Evolutionary conservation across 2,888 invertebrate genomes (phyloP), one percentile per base, ranked within the genome.

Genomic region (Lithophane leautieri): DNA sequence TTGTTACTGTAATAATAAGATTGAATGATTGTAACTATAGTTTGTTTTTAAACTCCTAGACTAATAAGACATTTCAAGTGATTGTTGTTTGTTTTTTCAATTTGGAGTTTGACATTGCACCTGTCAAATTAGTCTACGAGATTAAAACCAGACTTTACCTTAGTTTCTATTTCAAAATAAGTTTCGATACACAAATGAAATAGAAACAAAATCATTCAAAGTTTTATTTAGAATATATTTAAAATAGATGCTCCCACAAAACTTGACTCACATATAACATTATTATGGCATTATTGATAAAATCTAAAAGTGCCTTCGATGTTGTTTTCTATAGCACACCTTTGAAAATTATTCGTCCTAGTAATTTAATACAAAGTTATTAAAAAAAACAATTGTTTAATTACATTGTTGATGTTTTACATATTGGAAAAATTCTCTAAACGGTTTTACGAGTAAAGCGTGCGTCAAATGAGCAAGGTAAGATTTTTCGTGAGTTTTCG

Each of bases 141-240:
- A 34, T 4, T 34, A 34, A 34, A 34, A 34, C 34, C 4, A 34
- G 34, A 34, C 34, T 34, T 9, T 19, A 50, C 50, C 50, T 47
- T 25, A 54, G 8, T 44, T 60, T 61, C n/a, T 14, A 62, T 11
- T 72, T 72, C 16, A 60, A 50, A 61, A 44, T 40, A 34, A n/a
- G 28, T 34, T n/a, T 72, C 11, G 4, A 62, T 72, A 52, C 34
- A n/a, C 34, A 62, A 61, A 28, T 69, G 44, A 76, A 77, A 52
- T 42, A 61, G 56, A 76, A 50, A 63, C 6, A 22, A 25, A 14
- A 9, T 28, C 22, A 28, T 40, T 28, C 1, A 16, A 6, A 11
- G 8, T 34, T 71, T 65, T 77, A 63, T 63, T 76, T 56, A 7
- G 4, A 50, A 22, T 40, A n/a, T 40, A 19, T 40, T 54, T n/a